A percentile compares a stretch with the other conserved stretches of the same genome.
phyloP scores from a whole-genome alignment of 2,797 vertebrate species.

The Anabas testudineus region DNA sequence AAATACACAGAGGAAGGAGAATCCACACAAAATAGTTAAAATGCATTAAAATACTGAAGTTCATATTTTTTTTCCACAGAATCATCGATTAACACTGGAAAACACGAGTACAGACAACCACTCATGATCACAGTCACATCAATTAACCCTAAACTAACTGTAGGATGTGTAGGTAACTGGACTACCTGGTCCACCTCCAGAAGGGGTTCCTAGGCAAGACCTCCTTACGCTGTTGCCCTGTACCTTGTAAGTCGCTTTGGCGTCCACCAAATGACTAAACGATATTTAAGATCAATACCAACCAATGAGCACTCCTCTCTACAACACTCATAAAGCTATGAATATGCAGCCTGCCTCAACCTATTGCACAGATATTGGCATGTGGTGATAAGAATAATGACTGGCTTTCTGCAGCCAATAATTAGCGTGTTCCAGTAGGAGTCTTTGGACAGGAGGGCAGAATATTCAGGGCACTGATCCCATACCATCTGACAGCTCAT shows the following conservation, averaged over 20 bases:
- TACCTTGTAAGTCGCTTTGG: no score
- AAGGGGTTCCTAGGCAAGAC: no score
- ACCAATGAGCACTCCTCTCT: conserved; percentile 6
- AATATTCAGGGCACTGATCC: conserved; percentile 44
- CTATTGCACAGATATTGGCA: conserved; percentile 44
- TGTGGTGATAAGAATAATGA: conserved; percentile 52
- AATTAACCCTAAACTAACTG: no score
- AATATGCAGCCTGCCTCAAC: conserved; percentile 5
- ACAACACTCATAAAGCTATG: not conserved
- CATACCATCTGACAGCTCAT: conserved; percentile 27
- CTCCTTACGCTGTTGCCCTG: no score
- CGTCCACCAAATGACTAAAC: no score
- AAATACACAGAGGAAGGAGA: not conserved
- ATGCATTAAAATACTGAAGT: conserved; percentile 1
- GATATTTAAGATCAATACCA: conserved; percentile 7
- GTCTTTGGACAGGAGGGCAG: conserved; percentile 44
- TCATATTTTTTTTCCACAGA: not conserved
- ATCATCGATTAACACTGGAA: not conserved
- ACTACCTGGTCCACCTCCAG: no score
- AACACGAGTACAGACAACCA: not conserved
- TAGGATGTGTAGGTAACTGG: no score
- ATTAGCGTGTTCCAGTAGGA: conserved; percentile 41
- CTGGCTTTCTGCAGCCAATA: conserved; percentile 30
- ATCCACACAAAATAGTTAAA: conserved; percentile 4
- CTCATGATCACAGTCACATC: no score